phyloP scores from a whole-genome alignment of 1,140 invertebrate species.

The Atta cephalotes region DNA sequence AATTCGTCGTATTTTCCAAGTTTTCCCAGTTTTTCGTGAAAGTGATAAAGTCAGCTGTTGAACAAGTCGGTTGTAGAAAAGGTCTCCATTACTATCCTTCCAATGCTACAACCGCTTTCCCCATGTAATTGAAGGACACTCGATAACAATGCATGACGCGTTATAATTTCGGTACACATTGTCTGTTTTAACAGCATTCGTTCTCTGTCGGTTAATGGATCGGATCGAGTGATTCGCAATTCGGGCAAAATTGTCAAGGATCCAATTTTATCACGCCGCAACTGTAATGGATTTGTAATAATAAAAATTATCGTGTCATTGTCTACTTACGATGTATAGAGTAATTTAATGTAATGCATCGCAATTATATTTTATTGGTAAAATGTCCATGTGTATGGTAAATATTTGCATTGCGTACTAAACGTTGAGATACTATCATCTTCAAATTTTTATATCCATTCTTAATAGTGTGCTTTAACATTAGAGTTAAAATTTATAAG shows the following conservation, averaged over 20 bases:
- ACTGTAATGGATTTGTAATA: conserved; percentile 4
- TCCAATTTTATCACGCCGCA: conserved; percentile 37
- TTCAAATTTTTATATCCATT: neutral
- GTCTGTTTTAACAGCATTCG: conserved; percentile 36
- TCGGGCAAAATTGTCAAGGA: conserved; percentile 26
- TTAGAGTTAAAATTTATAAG: conserved; percentile 11
- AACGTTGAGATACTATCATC: neutral
- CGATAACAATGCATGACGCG: conserved; percentile 19
- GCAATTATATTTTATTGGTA: neutral
- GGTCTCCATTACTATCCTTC: conserved; percentile 38
- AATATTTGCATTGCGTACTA: neutral
- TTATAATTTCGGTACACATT: conserved; percentile 41
- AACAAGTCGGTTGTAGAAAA: conserved; percentile 37
- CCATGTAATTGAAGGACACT: conserved; percentile 31
- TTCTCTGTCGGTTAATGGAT: conserved; percentile 28
- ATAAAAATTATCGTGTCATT: conserved; percentile 7
- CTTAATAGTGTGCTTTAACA: neutral
- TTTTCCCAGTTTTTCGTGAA: neutral
- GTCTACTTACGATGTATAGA: neutral
- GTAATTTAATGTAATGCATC: neutral
- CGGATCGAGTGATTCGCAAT: conserved; percentile 1
- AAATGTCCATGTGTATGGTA: neutral
- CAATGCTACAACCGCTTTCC: conserved; percentile 48
- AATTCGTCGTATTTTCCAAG: neutral
- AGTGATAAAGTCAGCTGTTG: neutral